phyloP scores from a whole-genome alignment of 2,888 invertebrate genomes.

The Colostygia pectinataria region DNA sequence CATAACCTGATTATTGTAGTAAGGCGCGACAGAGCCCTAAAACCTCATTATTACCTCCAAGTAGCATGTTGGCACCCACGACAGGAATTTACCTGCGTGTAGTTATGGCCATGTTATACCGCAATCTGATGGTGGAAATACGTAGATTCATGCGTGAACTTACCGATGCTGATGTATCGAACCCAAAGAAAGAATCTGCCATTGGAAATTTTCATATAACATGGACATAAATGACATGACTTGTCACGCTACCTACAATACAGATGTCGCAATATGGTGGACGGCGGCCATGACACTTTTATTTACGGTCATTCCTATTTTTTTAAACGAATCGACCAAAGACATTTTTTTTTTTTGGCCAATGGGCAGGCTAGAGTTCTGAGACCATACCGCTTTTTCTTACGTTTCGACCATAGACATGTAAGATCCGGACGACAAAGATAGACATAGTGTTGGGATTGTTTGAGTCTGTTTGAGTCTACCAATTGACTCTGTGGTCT shows the following conservation, averaged over 20 bases:
- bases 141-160: constrained; percentile 66
- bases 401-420: too few species aligned
- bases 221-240: constrained; percentile 86
- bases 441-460: too few species aligned
- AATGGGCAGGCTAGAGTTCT: too few species aligned
- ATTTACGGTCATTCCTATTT: too few species aligned
- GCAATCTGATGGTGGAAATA: constrained; percentile 37
- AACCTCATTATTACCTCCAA: constrained; percentile 22
- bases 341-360: too few species aligned
- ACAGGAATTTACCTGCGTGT: constrained; percentile 16
- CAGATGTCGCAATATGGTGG: constrained; percentile 73
- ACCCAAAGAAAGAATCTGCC: constrained; percentile 95
- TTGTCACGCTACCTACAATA: constrained; percentile 81
- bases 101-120: constrained; percentile 45
- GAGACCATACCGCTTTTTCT: too few species aligned
- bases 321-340: too few species aligned
- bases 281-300: constrained; percentile 70
- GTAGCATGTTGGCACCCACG: constrained; percentile 67
- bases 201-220: constrained; percentile 86
- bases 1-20: constrained; percentile 30
- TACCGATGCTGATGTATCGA: constrained; percentile 90
- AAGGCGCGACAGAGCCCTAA: constrained; percentile 32
- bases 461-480: too few species aligned
- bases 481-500: too few species aligned
- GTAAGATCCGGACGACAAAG: too few species aligned